phyloP scores from a whole-genome alignment of 1,140 invertebrate species.

The Reticulitermes speratus region DNA sequence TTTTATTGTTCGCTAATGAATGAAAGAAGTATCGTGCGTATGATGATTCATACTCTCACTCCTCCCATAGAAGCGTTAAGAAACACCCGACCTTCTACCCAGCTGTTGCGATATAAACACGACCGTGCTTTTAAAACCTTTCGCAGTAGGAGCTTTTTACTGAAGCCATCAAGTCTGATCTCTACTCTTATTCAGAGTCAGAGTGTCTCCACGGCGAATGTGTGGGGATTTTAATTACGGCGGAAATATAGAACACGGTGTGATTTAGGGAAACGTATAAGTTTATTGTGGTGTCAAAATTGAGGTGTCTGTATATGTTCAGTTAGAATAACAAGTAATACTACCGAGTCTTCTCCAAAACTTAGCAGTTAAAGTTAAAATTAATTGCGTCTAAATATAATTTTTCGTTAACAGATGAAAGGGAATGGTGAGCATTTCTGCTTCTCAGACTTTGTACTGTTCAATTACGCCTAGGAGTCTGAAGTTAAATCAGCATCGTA shows the following conservation, averaged over 20 bases:
- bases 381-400: not conserved
- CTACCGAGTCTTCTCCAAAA: not conserved
- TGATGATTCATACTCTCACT: not conserved
- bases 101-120: slow-evolving; percentile 5
- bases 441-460: not conserved
- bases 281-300: not conserved
- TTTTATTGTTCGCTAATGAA: not conserved
- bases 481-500: not conserved
- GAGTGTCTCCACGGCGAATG: not conserved
- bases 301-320: not conserved
- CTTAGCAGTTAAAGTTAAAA: not conserved
- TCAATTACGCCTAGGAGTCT: not conserved
- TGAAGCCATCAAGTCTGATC: not conserved
- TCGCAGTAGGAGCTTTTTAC: not conserved
- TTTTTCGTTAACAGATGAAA: not conserved
- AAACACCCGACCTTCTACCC: not conserved
- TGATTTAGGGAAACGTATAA: not conserved
- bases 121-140: not conserved
- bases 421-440: not conserved
- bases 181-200: not conserved
- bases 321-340: no score
- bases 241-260: not conserved
- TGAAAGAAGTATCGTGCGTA: not conserved
- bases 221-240: not conserved
- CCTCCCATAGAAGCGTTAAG: not conserved